Evolutionary conservation across 2,888 invertebrate genomes (phyloP), one percentile per base, ranked within the genome.

Genomic region (Argyresthia goedartella): DNA sequence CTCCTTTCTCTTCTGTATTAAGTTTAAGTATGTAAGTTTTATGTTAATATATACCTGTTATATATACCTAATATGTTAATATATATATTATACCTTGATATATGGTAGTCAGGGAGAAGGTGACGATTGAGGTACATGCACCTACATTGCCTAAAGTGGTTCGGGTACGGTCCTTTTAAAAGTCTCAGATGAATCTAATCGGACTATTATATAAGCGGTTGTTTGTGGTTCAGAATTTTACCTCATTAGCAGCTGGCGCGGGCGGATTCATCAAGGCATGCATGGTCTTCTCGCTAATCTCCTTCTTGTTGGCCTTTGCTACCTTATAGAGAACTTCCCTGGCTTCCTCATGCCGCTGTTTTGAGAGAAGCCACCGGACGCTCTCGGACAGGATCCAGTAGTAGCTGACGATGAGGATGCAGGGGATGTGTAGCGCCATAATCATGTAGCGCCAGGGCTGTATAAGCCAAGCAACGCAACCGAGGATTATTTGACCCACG

Each of bases 291-390:
- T 89, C 86, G 41, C 88, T 88, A 8, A 91, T 71, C 52, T 80
- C 65, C 1, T 86, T 86, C 45, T 86, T 88, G 59, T 93, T 93
- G 0, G 90, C 76, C 56, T 71, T 82, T 0, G 93, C 90, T 1
- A 92, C 90, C 56, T 82, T 89, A 13, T 85, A 79, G 44, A 93
- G 69, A 8, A 92, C 88, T 7, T 64, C 67, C 57, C 88, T 89
- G 0, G 93, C 93, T 59, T 91, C 88, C 0, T 88, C 82, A 53
- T 85, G 88, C 60, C 88, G 88, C 34, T 89, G 88, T 58, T 92
- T 91, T 1, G 91, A 90, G 8, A 94, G 72, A 15, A 94, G 82
- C 95, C 95, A 95, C 56, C 95, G 87, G 11, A 93, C 88, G 42
- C 93, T 93, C 75, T 93, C 93, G 0, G 71, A 61, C 8, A 82